Conservation (phyloP, 2,797 vertebrate species). For the Fratercula arctica region DNA sequence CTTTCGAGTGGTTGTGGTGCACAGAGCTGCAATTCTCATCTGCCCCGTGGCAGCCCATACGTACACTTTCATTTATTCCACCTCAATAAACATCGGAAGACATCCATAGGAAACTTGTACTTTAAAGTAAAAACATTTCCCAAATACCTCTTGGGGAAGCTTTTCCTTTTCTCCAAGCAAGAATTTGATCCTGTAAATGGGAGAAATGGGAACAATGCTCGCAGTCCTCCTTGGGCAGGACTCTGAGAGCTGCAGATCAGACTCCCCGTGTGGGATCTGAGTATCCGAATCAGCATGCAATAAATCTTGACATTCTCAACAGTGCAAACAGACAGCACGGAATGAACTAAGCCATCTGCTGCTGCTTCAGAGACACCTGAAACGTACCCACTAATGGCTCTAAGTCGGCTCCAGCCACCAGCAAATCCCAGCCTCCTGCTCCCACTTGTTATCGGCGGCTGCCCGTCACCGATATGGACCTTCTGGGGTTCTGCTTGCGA, state of each 20-base stretch:
- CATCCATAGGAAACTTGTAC: slow-evolving; percentile 6
- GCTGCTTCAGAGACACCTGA: neutral
- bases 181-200: slow-evolving; percentile 20
- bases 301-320: slow-evolving; percentile 4
- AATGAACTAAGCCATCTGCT: neutral
- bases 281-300: neutral
- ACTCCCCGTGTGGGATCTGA: neutral
- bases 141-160: slow-evolving; percentile 1
- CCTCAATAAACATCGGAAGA: slow-evolving; percentile 27
- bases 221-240: neutral
- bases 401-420: neutral
- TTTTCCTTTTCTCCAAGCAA: slow-evolving; percentile 20
- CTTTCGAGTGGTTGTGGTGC: neutral
- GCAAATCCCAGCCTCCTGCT: neutral
- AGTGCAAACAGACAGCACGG: neutral
- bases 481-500: neutral
- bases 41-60: neutral
- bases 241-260: neutral
- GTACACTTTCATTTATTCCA: slow-evolving; percentile 10
- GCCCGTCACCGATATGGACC: accelerated
- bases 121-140: slow-evolving; percentile 39
- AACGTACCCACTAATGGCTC: accelerated
- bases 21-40: neutral
- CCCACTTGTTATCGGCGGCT: neutral
- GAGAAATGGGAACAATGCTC: slow-evolving; percentile 2